phyloP scores from a whole-genome alignment of 2,888 invertebrate genomes.

The Cryptophagus acutangulus region DNA sequence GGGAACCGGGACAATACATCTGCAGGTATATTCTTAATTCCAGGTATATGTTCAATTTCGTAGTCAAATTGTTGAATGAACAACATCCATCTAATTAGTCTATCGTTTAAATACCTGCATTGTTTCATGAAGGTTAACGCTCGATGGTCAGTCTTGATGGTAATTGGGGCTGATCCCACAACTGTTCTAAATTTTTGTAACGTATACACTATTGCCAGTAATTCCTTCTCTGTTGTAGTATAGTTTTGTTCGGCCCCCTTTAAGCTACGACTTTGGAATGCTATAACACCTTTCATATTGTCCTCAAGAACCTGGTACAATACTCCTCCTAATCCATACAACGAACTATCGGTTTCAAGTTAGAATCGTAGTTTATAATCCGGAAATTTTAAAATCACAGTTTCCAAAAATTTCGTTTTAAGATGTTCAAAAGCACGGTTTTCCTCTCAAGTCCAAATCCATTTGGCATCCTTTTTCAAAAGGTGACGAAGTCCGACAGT shows the following conservation, averaged over 20 bases:
- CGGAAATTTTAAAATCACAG: not conserved
- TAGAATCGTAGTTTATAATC: not conserved
- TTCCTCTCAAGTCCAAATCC: slow-evolving; percentile 4
- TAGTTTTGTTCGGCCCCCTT: slow-evolving; percentile 7
- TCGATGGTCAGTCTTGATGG: slow-evolving; percentile 1
- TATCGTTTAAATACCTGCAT: slow-evolving; percentile 2
- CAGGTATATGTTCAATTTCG: slow-evolving; percentile 6
- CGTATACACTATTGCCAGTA: too few relatives aligned
- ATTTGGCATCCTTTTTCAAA: not conserved
- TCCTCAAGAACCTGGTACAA: not conserved
- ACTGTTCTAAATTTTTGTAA: slow-evolving; percentile 6
- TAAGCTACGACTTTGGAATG: slow-evolving; percentile 7
- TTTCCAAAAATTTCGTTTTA: not conserved
- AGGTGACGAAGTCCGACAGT: too few relatives aligned
- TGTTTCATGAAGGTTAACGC: not conserved
- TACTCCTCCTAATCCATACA: not conserved
- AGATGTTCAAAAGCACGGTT: not conserved
- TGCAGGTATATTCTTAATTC: not conserved
- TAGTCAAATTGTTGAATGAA: slow-evolving; percentile 7
- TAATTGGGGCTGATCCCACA: not conserved
- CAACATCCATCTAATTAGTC: slow-evolving; percentile 5
- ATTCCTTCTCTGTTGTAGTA: not conserved
- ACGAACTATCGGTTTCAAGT: not conserved
- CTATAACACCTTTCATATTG: not conserved
- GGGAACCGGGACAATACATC: slow-evolving; percentile 3